phyloP scores from a whole-genome alignment of 1,140 invertebrate genomes.

The Lutraria rhynchaena region DNA sequence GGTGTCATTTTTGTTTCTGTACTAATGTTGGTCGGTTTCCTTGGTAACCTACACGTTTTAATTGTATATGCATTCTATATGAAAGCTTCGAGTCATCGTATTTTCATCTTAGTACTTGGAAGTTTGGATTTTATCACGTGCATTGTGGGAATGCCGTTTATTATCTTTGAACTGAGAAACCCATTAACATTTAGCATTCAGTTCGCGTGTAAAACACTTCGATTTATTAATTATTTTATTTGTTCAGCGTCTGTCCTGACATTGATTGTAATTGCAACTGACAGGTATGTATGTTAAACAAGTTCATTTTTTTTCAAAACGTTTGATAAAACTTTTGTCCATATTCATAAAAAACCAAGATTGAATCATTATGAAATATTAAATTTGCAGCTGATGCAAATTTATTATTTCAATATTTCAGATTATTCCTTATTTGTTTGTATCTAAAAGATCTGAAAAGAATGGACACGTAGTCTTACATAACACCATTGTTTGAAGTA shows the following conservation, averaged over 20 bases:
- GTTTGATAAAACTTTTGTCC: too few species aligned
- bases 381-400: too few species aligned
- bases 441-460: too few species aligned
- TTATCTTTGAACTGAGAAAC: constrained; percentile 64
- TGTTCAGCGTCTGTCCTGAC: constrained; percentile 61
- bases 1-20: constrained; percentile 57
- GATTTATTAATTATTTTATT: constrained; percentile 60
- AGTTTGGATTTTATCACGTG: constrained; percentile 66
- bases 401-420: too few species aligned
- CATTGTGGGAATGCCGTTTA: constrained; percentile 65
- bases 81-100: constrained; percentile 60
- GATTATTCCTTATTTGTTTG: too few species aligned
- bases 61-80: constrained; percentile 62
- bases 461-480: too few species aligned
- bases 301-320: too few species aligned
- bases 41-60: constrained; percentile 64
- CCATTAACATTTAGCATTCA: constrained; percentile 62
- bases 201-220: constrained; percentile 60
- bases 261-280: constrained; percentile 45
- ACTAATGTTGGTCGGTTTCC: constrained; percentile 60
- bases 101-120: constrained; percentile 67
- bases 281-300: too few species aligned
- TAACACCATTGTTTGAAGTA: too few species aligned
- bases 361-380: too few species aligned
- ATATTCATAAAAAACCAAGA: too few species aligned